Percentiles rank a stretch among this genome's conserved stretches.
Evolutionary conservation across 2,797 vertebrate genomes (phyloP).

Genomic region (Diceros bicornis): DNA sequence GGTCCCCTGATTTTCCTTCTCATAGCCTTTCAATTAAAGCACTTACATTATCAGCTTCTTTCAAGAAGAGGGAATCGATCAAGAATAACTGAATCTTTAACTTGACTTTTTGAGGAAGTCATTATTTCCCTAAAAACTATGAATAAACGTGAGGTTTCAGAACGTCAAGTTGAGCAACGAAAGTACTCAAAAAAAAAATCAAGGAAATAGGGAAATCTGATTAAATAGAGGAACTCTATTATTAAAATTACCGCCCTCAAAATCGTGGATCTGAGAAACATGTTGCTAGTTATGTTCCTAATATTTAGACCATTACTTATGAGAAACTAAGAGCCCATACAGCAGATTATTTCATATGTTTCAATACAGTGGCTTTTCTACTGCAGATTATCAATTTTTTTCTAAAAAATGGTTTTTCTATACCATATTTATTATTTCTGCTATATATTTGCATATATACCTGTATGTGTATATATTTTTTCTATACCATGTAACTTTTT

Average conservation of each 20-base stretch:
- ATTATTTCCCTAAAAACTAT: background rate
- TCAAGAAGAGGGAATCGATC: background rate
- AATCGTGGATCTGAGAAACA: background rate
- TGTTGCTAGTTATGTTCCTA: background rate
- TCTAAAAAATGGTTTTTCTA: background rate
- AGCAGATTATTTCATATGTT: background rate
- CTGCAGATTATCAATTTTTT: background rate
- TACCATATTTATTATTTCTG: background rate
- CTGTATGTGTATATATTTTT: background rate
- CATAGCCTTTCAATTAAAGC: background rate
- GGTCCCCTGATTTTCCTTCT: background rate
- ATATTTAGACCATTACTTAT: background rate
- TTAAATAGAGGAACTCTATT: background rate
- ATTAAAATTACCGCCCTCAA: background rate
- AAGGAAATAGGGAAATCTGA: background rate
- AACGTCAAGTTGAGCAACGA: too few species aligned
- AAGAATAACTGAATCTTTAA: background rate
- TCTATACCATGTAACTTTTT: background rate
- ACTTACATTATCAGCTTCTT: background rate
- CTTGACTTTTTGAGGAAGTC: background rate
- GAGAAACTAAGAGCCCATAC: background rate
- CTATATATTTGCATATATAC: background rate
- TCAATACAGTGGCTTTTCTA: background rate
- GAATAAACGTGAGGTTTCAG: background rate
- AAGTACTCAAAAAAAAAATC: too few species aligned